Conservation (phyloP, 1,140 invertebrate genomes). For the Zelostemma sp. region DNA sequence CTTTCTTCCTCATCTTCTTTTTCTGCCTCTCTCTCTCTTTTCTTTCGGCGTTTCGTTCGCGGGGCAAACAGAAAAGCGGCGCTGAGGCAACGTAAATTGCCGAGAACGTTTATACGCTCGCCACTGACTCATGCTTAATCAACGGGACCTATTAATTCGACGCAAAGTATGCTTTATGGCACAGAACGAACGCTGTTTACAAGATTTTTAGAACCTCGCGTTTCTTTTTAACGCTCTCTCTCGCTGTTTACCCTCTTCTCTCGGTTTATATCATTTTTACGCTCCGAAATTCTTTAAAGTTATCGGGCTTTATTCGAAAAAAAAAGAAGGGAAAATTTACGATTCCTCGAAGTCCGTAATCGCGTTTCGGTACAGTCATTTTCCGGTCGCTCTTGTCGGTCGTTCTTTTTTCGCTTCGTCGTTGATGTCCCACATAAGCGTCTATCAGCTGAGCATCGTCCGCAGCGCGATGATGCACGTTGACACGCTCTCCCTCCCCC, state of each 20-base stretch:
- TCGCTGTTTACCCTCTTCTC: slow-evolving; percentile 22
- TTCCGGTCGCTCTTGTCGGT: too few species aligned
- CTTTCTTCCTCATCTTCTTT: slow-evolving; percentile 16
- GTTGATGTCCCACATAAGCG: not conserved
- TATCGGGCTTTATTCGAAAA: too few species aligned
- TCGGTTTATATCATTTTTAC: too few species aligned
- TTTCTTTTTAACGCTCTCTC: not conserved
- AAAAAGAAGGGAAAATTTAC: too few species aligned
- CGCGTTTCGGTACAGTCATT: too few species aligned
- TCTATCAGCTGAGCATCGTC: not conserved
- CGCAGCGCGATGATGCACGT: slow-evolving; percentile 13
- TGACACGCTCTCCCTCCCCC: slow-evolving; percentile 2
- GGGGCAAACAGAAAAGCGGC: slow-evolving; percentile 7
- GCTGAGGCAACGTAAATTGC: slow-evolving; percentile 10
- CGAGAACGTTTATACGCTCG: slow-evolving; percentile 4
- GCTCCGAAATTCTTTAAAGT: too few species aligned
- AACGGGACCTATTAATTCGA: slow-evolving; percentile 37
- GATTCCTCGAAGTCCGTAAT: too few species aligned
- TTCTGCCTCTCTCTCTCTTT: slow-evolving; percentile 3
- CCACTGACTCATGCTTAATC: slow-evolving; percentile 8
- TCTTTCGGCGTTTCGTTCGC: not conserved
- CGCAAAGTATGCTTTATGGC: slow-evolving; percentile 33
- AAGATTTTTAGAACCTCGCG: slow-evolving; percentile 2
- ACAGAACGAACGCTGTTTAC: slow-evolving; percentile 16
- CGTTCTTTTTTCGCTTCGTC: not conserved